Conservation (phyloP, 2,888 invertebrate species). For the Morinoia aosen region DNA sequence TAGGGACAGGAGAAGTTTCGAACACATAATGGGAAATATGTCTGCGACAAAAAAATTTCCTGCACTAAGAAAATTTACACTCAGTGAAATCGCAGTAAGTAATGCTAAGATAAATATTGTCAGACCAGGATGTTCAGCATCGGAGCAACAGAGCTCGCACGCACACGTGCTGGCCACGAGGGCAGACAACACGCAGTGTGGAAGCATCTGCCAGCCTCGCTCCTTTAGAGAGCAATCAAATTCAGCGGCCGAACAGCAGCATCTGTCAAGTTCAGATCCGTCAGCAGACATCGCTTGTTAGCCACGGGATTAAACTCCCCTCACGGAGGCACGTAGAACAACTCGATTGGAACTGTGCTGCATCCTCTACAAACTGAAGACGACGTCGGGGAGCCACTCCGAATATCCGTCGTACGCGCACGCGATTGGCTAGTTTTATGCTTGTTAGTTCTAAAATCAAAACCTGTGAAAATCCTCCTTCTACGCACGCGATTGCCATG, state of each 20-base stretch:
- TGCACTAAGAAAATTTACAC: too few relatives aligned
- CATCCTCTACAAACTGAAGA: neutral
- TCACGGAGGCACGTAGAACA: neutral
- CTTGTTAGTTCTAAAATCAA: neutral
- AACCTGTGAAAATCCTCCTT: neutral
- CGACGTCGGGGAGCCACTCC: neutral
- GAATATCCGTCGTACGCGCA: neutral
- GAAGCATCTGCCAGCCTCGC: neutral
- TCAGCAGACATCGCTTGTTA: conserved; percentile 22
- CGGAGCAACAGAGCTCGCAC: neutral
- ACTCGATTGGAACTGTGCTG: neutral
- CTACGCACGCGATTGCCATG: neutral
- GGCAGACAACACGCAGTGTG: neutral
- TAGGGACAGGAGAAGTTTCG: too few relatives aligned
- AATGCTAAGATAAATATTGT: neutral
- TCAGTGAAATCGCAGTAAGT: too few relatives aligned
- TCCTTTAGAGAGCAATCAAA: conserved; percentile 34
- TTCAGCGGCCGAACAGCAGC: conserved; percentile 1
- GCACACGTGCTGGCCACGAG: neutral
- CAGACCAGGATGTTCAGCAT: neutral
- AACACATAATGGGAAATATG: too few relatives aligned
- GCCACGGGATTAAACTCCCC: conserved; percentile 21
- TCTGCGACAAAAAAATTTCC: too few relatives aligned
- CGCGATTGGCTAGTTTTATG: neutral
- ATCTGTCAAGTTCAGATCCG: conserved; percentile 24